Conservation (phyloP, 2,888 invertebrate genomes). For the Lasioglossum morio region DNA sequence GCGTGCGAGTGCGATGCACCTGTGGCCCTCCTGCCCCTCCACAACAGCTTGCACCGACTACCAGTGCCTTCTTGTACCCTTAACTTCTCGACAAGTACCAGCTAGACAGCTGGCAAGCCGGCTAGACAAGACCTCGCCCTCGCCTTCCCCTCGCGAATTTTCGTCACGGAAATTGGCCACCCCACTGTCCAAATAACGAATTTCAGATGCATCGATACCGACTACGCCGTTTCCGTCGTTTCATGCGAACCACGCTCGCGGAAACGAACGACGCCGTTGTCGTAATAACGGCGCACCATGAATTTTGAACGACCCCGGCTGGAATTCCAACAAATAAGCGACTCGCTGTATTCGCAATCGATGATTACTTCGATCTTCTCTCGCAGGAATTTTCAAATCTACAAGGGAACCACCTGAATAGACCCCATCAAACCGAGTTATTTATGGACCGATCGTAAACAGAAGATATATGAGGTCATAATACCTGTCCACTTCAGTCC, state of each 20-base stretch:
- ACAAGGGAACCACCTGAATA: not conserved
- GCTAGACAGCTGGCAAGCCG: constrained; percentile 47
- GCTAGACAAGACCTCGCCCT: not conserved
- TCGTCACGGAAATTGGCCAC: constrained; percentile 55
- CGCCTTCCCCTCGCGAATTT: constrained; percentile 34
- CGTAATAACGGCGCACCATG: constrained; percentile 16
- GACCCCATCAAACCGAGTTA: not conserved
- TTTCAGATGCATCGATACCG: constrained; percentile 32
- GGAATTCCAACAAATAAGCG: not conserved
- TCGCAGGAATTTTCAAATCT: not conserved
- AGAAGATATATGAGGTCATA: not conserved
- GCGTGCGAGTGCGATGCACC: constrained; percentile 80
- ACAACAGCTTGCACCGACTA: constrained; percentile 37
- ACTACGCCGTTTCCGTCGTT: constrained; percentile 23
- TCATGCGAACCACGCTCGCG: not conserved
- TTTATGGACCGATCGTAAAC: not conserved
- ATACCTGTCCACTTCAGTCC: not conserved
- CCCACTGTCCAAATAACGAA: constrained; percentile 28
- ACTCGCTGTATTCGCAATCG: not conserved
- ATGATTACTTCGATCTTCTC: not conserved
- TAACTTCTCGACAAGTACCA: constrained; percentile 29
- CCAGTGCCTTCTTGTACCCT: constrained; percentile 54
- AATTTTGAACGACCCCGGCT: not conserved
- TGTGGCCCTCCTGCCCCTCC: constrained; percentile 69
- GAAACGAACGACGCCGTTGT: constrained; percentile 3